Percentiles rank a stretch among this genome's conserved stretches.
These are phyloP conservation scores for Diarsia mendica DNA, from an alignment of 2,888 invertebrate species.

Conservation along the genomic window DNA sequence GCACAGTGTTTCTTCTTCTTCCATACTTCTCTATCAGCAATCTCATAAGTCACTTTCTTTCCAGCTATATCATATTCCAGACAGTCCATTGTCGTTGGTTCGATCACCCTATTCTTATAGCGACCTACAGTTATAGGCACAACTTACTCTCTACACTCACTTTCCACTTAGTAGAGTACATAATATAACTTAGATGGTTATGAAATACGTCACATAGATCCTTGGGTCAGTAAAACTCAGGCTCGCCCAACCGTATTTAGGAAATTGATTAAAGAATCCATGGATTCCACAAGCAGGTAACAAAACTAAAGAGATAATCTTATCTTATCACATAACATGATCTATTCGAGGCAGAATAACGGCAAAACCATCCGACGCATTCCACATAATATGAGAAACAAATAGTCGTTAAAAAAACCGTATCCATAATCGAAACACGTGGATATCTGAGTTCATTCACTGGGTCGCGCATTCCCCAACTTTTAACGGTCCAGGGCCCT, in stretches of 20 bases:
- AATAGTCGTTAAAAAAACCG: slow-evolving; percentile 68
- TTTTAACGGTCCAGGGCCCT: slow-evolving; percentile 82
- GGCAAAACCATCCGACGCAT: slow-evolving; percentile 36
- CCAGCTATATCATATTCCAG: not conserved
- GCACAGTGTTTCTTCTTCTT: not conserved
- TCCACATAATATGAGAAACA: slow-evolving; percentile 55
- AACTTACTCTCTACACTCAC: not conserved
- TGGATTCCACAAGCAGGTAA: not conserved
- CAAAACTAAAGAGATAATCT: not conserved
- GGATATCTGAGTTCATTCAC: slow-evolving; percentile 82
- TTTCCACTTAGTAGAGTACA: not conserved
- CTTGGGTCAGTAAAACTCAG: not conserved
- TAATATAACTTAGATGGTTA: too few species aligned
- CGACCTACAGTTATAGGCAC: not conserved
- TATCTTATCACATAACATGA: not conserved
- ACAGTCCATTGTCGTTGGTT: not conserved
- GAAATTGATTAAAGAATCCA: not conserved
- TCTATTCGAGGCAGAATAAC: slow-evolving; percentile 16
- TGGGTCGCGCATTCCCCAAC: slow-evolving; percentile 75
- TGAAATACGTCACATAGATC: not conserved
- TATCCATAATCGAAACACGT: slow-evolving; percentile 73
- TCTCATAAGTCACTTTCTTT: not conserved
- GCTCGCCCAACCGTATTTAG: not conserved
- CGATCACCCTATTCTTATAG: not conserved
- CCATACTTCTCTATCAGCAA: not conserved